These are phyloP conservation scores for Passer montanus DNA, from an alignment of 2,113 vertebrate genomes.

Conservation along the genomic window DNA sequence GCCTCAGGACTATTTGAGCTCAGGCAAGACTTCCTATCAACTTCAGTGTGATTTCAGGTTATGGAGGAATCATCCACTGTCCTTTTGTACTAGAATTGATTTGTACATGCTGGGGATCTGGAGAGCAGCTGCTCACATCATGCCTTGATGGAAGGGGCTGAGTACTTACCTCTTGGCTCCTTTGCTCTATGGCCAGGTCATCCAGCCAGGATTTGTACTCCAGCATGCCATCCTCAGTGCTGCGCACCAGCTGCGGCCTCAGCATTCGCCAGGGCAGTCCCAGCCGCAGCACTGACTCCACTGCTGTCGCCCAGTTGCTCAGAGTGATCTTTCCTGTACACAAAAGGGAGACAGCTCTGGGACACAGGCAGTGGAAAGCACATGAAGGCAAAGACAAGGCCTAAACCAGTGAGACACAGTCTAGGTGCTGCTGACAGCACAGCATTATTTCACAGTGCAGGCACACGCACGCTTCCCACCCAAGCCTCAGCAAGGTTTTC, in stretches of 20 bases:
- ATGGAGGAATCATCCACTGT: not conserved
- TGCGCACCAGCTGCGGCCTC: slow-evolving; percentile 77
- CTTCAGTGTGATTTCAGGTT: not conserved
- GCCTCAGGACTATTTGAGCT: not conserved
- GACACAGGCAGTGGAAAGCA: not conserved
- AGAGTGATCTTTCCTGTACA: slow-evolving; percentile 69
- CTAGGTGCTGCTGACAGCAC: not conserved
- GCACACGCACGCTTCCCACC: not conserved
- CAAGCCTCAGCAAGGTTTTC: not conserved
- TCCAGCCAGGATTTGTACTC: slow-evolving; percentile 76
- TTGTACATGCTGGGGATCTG: not conserved
- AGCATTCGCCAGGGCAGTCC: slow-evolving; percentile 90
- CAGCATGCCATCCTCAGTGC: not conserved
- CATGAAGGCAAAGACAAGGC: not conserved
- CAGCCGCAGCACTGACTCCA: slow-evolving; percentile 82
- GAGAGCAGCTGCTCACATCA: not conserved
- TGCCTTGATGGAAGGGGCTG: not conserved
- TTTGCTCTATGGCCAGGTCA: slow-evolving; percentile 65
- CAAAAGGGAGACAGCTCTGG: not conserved
- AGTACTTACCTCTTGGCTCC: slow-evolving; percentile 64
- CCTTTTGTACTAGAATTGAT: not conserved
- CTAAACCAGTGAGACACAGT: no score
- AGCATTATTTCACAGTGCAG: not conserved
- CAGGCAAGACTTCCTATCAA: not conserved
- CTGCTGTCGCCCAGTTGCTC: slow-evolving; percentile 83